Conservation (phyloP, 2,797 vertebrate genomes). For the Manis crassicaudata region DNA sequence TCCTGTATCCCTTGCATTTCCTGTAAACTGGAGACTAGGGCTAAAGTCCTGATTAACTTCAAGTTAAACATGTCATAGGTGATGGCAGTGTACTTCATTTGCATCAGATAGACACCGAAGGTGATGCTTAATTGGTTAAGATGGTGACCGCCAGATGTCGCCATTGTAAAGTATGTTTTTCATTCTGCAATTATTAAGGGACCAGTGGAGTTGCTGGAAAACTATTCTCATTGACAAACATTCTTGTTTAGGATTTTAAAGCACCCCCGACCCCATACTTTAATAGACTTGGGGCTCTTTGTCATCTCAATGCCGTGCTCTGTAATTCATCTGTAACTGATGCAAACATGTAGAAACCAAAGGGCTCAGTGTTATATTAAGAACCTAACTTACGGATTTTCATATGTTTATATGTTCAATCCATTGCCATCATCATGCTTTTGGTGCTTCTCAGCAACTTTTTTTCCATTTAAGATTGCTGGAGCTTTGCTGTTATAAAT, state of each 20-base stretch:
- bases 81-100: neutral
- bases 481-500: neutral
- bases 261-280: neutral
- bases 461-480: neutral
- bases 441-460: neutral
- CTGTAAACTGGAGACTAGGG: neutral
- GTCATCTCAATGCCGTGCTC: neutral
- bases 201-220: neutral
- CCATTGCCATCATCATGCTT: no score
- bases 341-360: neutral
- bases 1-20: neutral
- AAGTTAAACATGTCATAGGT: neutral
- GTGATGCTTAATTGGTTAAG: neutral
- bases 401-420: neutral
- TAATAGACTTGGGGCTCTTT: neutral
- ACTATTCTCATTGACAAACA: neutral
- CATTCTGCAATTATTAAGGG: neutral
- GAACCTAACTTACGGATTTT: neutral
- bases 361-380: neutral
- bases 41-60: neutral
- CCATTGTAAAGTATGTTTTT: neutral
- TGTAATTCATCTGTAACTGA: neutral
- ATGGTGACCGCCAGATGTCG: constrained; percentile 3
- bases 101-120: neutral
- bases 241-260: neutral